Conservation (phyloP, 2,888 invertebrate genomes). For the Podotricha telesiphe region DNA sequence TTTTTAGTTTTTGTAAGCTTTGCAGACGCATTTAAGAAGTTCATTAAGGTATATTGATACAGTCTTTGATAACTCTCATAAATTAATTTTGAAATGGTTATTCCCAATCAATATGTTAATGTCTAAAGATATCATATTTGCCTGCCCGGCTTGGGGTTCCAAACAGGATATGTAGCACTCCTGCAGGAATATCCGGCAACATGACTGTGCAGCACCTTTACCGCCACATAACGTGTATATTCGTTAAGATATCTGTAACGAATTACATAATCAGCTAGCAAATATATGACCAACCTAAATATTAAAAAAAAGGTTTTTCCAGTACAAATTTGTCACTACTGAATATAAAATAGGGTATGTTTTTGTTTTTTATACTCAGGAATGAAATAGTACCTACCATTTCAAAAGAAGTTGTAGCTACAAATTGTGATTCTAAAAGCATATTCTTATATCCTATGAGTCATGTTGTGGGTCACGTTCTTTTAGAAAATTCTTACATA, state of each 20-base stretch:
- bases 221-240: background rate
- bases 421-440: constrained; percentile 14
- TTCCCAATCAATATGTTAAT: background rate
- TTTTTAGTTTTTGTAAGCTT: too few species aligned
- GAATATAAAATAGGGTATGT: too few species aligned
- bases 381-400: background rate
- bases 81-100: background rate
- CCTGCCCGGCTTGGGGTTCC: background rate
- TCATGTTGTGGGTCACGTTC: constrained; percentile 5
- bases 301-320: too few species aligned
- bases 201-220: background rate
- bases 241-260: background rate
- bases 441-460: constrained; percentile 21
- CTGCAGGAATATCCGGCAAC: background rate
- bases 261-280: background rate
- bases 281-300: background rate
- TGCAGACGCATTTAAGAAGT: too few species aligned
- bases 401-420: background rate
- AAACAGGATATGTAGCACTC: background rate
- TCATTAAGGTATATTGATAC: too few species aligned
- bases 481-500: constrained; percentile 5
- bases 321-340: too few species aligned
- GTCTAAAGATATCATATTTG: background rate
- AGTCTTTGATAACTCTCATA: too few species aligned
- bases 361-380: background rate